These are phyloP conservation scores for Corythornis vintsioides DNA, from an alignment of 2,113 vertebrate species.

Conservation along the genomic window DNA sequence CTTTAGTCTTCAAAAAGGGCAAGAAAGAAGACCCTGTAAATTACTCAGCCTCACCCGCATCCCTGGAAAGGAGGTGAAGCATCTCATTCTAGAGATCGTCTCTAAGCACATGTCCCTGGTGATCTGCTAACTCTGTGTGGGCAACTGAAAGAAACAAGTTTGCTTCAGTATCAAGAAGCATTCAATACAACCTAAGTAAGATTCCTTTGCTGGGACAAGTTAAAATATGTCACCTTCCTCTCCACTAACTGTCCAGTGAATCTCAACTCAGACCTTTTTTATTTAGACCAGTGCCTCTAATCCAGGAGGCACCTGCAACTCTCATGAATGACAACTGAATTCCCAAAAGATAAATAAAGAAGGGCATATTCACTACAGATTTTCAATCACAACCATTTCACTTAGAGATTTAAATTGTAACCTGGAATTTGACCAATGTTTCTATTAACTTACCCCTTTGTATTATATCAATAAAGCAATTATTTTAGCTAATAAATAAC, in stretches of 20 bases:
- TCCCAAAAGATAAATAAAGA: not conserved
- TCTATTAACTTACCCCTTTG: not conserved
- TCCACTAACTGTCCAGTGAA: not conserved
- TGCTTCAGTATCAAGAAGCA: not conserved
- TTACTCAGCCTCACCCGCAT: too few relatives aligned
- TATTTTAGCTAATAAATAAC: not conserved
- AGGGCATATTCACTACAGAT: not conserved
- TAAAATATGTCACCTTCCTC: not conserved
- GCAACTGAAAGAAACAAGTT: not conserved
- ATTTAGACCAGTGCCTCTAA: not conserved
- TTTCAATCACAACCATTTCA: not conserved
- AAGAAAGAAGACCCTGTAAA: too few relatives aligned
- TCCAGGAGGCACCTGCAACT: not conserved
- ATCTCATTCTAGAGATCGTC: too few relatives aligned
- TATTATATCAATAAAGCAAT: not conserved
- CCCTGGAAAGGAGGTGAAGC: too few relatives aligned
- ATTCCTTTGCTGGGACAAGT: not conserved
- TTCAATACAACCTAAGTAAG: not conserved
- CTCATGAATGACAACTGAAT: not conserved
- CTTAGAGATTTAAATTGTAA: not conserved
- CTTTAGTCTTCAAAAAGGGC: too few relatives aligned
- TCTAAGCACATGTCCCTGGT: too few relatives aligned
- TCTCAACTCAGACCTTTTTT: not conserved
- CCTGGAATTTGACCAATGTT: not conserved
- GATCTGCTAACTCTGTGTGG: not conserved